phyloP scores from a whole-genome alignment of 2,888 invertebrate species.

The Lycophotia porphyrea region DNA sequence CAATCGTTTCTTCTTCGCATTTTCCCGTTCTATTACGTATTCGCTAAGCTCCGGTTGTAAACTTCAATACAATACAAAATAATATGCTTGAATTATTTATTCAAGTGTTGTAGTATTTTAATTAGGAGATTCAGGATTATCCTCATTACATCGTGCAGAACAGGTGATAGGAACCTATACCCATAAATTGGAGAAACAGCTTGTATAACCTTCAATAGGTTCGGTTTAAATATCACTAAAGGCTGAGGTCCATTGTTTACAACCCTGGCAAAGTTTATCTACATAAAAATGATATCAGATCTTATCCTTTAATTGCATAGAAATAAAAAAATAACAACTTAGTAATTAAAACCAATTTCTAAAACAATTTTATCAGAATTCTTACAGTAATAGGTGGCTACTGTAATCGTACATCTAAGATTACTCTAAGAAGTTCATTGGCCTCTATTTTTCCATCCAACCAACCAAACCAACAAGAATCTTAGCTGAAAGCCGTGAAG shows the following conservation, averaged over 20 bases:
- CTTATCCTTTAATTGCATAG: constrained; percentile 17
- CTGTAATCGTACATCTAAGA: constrained; percentile 16
- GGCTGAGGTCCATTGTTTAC: background rate
- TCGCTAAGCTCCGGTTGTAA: constrained; percentile 6
- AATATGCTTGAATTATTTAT: constrained; percentile 13
- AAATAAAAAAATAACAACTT: constrained; percentile 19
- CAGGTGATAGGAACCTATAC: background rate
- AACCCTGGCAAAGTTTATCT: constrained; percentile 13
- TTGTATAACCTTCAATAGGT: background rate
- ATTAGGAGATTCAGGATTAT: constrained; percentile 7
- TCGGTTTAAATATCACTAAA: background rate
- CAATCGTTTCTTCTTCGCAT: background rate
- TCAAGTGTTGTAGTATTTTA: background rate
- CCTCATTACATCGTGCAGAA: background rate
- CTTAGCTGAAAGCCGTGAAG: background rate
- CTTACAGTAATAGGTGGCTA: background rate
- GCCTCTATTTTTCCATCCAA: too few species aligned
- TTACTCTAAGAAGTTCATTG: constrained; percentile 23
- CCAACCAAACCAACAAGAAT: constrained; percentile 16
- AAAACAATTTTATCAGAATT: constrained; percentile 38
- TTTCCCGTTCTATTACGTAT: background rate
- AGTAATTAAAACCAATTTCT: constrained; percentile 42
- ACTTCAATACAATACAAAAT: constrained; percentile 15
- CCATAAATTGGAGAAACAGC: background rate
- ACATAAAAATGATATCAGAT: constrained; percentile 20